These are phyloP conservation scores for Hedya salicella DNA, from an alignment of 2,888 invertebrate species.

Conservation along the genomic window DNA sequence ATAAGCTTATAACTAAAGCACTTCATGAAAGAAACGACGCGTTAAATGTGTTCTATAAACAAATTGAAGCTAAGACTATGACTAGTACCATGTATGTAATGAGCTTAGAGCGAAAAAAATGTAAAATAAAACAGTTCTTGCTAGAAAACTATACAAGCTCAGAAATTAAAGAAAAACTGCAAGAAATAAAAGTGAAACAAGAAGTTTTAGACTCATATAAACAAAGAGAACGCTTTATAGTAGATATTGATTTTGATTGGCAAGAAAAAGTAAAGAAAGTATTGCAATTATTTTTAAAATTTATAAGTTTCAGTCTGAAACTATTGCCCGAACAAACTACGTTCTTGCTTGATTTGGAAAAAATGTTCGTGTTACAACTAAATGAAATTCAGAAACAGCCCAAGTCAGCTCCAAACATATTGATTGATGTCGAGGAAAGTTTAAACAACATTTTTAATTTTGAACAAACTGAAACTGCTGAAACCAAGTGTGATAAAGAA, in stretches of 20 bases:
- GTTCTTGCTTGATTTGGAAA: conserved; percentile 75
- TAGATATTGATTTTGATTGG: conserved; percentile 70
- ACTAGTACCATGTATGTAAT: conserved; percentile 77
- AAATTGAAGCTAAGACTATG: conserved; percentile 67
- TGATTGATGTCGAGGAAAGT: conserved; percentile 59
- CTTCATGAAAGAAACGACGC: conserved; percentile 70
- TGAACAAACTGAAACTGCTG: conserved; percentile 48
- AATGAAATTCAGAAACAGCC: conserved; percentile 73
- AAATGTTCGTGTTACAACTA: conserved; percentile 73
- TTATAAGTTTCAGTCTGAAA: conserved; percentile 73
- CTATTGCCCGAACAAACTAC: conserved; percentile 75
- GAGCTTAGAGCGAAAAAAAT: conserved; percentile 76
- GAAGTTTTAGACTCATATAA: conserved; percentile 58
- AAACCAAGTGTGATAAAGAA: conserved; percentile 58
- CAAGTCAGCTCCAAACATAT: conserved; percentile 54
- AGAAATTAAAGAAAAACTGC: conserved; percentile 62
- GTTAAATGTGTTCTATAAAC: conserved; percentile 65
- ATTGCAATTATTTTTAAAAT: conserved; percentile 72
- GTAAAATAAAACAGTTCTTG: conserved; percentile 69
- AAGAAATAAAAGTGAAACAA: conserved; percentile 64
- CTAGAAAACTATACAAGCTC: conserved; percentile 64
- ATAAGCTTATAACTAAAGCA: conserved; percentile 61
- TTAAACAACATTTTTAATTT: conserved; percentile 61
- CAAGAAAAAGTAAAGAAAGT: conserved; percentile 73
- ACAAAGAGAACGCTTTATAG: conserved; percentile 57